Conservation (phyloP, 2,113 vertebrate genomes). For the Syngnathus scovelli region DNA sequence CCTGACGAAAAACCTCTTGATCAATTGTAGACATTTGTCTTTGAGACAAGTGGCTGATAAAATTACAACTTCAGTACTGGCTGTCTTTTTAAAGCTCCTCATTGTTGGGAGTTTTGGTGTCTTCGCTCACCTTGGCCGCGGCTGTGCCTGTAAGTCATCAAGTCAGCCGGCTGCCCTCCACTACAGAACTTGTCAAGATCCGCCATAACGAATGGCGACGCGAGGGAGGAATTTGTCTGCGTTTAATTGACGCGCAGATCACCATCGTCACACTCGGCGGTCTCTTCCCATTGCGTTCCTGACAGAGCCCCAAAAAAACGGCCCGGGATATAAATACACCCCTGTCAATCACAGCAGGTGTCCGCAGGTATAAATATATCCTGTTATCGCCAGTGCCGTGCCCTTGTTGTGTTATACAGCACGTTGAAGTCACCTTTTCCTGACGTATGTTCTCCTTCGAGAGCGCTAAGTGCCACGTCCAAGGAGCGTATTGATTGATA, state of each 20-base stretch:
- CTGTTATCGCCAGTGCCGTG: constrained; percentile 22
- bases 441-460: constrained; percentile 10
- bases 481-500: background rate
- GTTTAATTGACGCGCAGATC: constrained; percentile 30
- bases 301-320: background rate
- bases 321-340: background rate
- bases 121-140: constrained; percentile 58
- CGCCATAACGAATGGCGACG: constrained; percentile 20
- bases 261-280: background rate
- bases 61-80: no score
- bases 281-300: background rate
- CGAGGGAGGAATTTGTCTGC: constrained; percentile 19
- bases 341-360: background rate
- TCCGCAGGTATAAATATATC: constrained; percentile 26
- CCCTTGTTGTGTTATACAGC: constrained; percentile 29
- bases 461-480: background rate
- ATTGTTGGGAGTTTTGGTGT: constrained; percentile 41
- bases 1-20: no score
- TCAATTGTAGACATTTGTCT: no score
- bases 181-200: constrained; percentile 19
- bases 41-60: no score
- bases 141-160: constrained; percentile 59
- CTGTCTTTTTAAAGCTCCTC: no score
- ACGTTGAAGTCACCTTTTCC: constrained; percentile 24
- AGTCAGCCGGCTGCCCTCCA: constrained; percentile 20